A percentile compares a stretch with the other conserved stretches of the same genome.
Conservation (phyloP, 23 tunicate genomes). For the Ciona savignyi region DNA sequence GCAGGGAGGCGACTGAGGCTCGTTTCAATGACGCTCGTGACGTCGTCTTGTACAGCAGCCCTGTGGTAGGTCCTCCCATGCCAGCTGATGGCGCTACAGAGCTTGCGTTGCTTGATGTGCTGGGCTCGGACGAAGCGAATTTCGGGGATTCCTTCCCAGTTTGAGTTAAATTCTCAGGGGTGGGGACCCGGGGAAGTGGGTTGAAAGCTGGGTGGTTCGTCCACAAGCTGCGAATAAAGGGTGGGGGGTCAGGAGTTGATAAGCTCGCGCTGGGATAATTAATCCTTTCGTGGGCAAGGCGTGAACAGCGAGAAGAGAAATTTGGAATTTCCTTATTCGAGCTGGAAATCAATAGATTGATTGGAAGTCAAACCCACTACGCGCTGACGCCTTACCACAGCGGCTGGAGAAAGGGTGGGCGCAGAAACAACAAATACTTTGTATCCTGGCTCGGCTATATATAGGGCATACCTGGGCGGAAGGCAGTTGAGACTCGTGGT, state of each 20-base stretch:
- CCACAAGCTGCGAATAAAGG: not conserved
- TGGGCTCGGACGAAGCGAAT: slow-evolving; percentile 8
- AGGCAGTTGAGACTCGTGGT: not conserved
- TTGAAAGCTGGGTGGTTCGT: not conserved
- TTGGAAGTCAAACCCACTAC: not conserved
- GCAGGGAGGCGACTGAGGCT: slow-evolving; percentile 16
- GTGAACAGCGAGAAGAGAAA: no score
- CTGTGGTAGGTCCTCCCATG: slow-evolving; percentile 14
- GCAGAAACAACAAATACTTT: not conserved
- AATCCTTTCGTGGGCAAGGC: no score
- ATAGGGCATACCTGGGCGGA: not conserved
- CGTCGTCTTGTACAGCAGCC: slow-evolving; percentile 16
- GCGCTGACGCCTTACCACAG: no score
- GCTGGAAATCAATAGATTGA: not conserved
- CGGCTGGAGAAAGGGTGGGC: no score
- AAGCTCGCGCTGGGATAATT: not conserved
- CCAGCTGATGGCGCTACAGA: slow-evolving; percentile 4
- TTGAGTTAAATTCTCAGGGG: not conserved
- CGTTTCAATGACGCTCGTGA: slow-evolving; percentile 15
- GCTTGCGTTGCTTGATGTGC: not conserved
- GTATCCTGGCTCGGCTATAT: not conserved
- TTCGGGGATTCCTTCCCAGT: not conserved
- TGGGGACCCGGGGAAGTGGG: not conserved
- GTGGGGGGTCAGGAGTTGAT: not conserved
- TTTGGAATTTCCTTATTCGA: not conserved